Evolutionary conservation across 2,113 vertebrate genomes (phyloP).

Genomic region (Psophia crepitans): DNA sequence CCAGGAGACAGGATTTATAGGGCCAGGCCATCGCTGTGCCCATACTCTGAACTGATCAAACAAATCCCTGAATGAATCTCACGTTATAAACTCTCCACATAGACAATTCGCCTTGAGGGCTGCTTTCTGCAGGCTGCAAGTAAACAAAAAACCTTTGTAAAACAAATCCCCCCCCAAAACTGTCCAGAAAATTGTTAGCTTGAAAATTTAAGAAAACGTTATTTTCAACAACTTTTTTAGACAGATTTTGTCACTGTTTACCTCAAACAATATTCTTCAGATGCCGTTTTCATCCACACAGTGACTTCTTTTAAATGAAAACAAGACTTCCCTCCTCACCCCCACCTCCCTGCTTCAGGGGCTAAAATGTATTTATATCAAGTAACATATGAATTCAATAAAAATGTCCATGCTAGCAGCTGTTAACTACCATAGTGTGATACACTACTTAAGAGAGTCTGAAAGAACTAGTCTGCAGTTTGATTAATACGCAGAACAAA

Average conservation of each 20-base stretch:
- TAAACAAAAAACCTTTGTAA: neutral
- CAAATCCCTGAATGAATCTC: neutral
- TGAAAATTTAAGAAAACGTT: neutral
- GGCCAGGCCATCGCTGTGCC: neutral
- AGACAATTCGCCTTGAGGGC: neutral
- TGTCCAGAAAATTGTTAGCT: neutral
- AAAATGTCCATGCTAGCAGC: neutral
- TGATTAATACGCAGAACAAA: neutral
- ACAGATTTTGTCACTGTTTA: neutral
- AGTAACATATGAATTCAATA: neutral
- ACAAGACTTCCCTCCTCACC: neutral
- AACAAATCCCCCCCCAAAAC: neutral
- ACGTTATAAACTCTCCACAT: neutral
- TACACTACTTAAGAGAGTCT: neutral
- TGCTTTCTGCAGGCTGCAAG: conserved; percentile 34
- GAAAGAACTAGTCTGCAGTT: neutral
- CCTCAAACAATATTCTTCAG: neutral
- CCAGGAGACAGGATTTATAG: conserved; percentile 6
- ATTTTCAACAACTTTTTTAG: neutral
- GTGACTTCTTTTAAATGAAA: neutral
- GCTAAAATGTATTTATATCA: neutral
- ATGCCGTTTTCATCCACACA: neutral
- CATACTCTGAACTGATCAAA: neutral
- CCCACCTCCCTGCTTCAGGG: neutral
- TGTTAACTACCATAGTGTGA: neutral